These are phyloP conservation scores for Botia almorhae DNA, from an alignment of 2,797 vertebrate genomes.

Conservation along the genomic window DNA sequence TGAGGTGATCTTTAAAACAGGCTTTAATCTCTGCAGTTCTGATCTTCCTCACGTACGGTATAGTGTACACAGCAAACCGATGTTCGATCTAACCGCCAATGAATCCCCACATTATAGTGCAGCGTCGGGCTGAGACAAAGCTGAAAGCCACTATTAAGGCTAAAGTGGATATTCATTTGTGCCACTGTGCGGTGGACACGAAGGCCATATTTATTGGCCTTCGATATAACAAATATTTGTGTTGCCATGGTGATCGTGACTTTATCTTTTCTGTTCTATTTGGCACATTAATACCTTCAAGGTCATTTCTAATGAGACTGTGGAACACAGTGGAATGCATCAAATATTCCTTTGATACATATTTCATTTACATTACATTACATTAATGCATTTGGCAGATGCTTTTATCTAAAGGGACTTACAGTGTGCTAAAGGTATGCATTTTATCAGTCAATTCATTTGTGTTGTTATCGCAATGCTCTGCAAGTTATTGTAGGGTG, in stretches of 20 bases:
- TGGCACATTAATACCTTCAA: slow-evolving; percentile 48
- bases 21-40: slow-evolving; percentile 62
- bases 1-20: slow-evolving; percentile 44
- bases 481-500: not conserved
- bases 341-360: slow-evolving; percentile 22
- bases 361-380: slow-evolving; percentile 13
- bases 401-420: not conserved
- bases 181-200: slow-evolving; percentile 12
- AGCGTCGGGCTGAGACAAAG: slow-evolving; percentile 25
- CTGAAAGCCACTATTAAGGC: slow-evolving; percentile 47
- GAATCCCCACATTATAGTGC: slow-evolving; percentile 49
- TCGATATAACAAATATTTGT: slow-evolving; percentile 48
- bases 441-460: not conserved
- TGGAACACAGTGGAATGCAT: slow-evolving; percentile 22
- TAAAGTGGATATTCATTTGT: slow-evolving; percentile 44
- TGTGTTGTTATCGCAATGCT: not conserved
- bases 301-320: slow-evolving; percentile 37
- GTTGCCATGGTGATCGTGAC: slow-evolving; percentile 44
- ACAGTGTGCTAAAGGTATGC: not conserved
- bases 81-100: slow-evolving; percentile 71
- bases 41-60: slow-evolving; percentile 72
- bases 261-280: slow-evolving; percentile 43
- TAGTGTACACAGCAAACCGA: slow-evolving; percentile 74
- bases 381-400: not conserved
- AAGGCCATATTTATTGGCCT: slow-evolving; percentile 47